Percentiles rank a stretch among this genome's conserved stretches.
Conservation (phyloP, 2,888 invertebrate genomes). For the Athalia circularis region DNA sequence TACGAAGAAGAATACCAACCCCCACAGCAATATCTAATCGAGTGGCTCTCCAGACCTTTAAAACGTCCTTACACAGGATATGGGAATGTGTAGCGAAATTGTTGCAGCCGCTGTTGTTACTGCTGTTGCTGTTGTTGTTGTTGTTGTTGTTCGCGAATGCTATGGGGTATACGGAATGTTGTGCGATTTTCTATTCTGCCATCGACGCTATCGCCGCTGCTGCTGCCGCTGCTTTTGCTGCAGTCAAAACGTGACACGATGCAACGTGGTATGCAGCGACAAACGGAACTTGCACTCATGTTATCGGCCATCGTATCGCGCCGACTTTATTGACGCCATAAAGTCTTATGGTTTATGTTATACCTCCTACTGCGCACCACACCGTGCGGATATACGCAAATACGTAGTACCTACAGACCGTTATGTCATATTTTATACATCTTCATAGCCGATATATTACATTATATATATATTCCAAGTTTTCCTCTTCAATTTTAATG, state of each 20-base stretch:
- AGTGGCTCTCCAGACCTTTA: constrained; percentile 24
- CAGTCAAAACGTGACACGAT: constrained; percentile 23
- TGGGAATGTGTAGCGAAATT: no score
- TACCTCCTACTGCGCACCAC: background rate
- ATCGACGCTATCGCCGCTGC: no score
- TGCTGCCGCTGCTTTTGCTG: background rate
- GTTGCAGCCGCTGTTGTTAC: no score
- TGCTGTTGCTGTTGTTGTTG: no score
- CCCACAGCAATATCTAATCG: constrained; percentile 38
- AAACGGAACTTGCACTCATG: constrained; percentile 10
- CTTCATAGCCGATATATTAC: background rate
- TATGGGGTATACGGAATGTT: no score
- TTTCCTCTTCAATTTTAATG: no score
- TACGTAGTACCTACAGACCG: no score
- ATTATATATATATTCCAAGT: no score
- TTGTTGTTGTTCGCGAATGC: no score
- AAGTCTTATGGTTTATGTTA: constrained; percentile 33
- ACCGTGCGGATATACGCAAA: no score
- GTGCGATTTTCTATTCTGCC: no score
- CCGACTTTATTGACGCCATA: constrained; percentile 38
- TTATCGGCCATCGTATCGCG: constrained; percentile 37
- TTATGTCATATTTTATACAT: constrained; percentile 26
- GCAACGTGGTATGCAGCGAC: background rate
- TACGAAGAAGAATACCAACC: no score
- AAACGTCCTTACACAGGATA: background rate